Evolutionary conservation across 2,797 vertebrate species (phyloP).

Genomic region (Thalassophryne amazonica): DNA sequence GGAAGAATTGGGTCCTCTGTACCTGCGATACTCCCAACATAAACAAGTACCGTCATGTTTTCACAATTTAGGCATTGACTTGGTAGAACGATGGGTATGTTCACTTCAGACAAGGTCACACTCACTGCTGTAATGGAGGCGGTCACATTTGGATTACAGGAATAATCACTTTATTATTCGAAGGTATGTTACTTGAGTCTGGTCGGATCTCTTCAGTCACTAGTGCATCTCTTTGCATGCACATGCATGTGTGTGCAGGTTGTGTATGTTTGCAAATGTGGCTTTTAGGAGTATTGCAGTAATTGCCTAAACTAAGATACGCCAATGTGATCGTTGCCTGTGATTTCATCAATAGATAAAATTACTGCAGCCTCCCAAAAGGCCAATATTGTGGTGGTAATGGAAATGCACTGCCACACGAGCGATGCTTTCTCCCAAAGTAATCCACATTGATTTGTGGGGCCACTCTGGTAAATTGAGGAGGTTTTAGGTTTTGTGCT

Average conservation of each 20-base stretch:
- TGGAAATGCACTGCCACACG: slow-evolving; percentile 66
- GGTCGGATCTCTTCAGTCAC: slow-evolving; percentile 49
- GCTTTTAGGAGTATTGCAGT: slow-evolving; percentile 41
- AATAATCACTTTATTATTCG: slow-evolving; percentile 72
- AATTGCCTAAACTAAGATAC: slow-evolving; percentile 46
- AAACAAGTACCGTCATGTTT: too few species aligned
- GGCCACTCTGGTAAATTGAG: slow-evolving; percentile 78
- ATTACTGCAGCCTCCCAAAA: slow-evolving; percentile 66
- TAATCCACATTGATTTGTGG: slow-evolving; percentile 80
- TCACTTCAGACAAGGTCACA: slow-evolving; percentile 59
- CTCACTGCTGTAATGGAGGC: slow-evolving; percentile 31
- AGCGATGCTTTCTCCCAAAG: slow-evolving; percentile 70
- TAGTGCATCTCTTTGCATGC: background rate
- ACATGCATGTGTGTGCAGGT: background rate
- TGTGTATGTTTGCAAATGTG: background rate
- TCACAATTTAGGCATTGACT: too few species aligned
- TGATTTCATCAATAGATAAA: slow-evolving; percentile 72
- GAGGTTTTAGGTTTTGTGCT: slow-evolving; percentile 60
- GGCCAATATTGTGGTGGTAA: slow-evolving; percentile 71
- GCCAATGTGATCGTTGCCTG: slow-evolving; percentile 59
- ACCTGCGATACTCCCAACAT: too few species aligned
- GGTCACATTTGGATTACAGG: slow-evolving; percentile 67
- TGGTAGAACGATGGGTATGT: slow-evolving; percentile 4
- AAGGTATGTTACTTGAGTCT: slow-evolving; percentile 53
- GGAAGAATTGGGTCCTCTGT: too few species aligned